Percentiles rank a stretch among this genome's conserved stretches.
These are phyloP conservation scores for Adelges cooleyi DNA, from an alignment of 1,140 invertebrate genomes.

Conservation along the genomic window DNA sequence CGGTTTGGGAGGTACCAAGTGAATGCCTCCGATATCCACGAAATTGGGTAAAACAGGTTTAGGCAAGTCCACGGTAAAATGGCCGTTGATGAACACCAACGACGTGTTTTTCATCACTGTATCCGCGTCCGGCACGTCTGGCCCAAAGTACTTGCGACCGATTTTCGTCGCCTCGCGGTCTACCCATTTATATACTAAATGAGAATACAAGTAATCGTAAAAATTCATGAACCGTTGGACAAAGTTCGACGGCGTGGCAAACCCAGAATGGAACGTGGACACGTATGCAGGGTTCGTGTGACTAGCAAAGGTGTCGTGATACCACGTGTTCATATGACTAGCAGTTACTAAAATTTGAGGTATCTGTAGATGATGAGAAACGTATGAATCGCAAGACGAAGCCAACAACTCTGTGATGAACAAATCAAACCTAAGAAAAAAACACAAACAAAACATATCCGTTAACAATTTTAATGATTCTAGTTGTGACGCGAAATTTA, in stretches of 20 bases:
- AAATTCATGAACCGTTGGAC: slow-evolving; percentile 29
- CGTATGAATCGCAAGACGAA: slow-evolving; percentile 30
- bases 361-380: slow-evolving; percentile 34
- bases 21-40: slow-evolving; percentile 56
- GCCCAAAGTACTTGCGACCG: slow-evolving; percentile 30
- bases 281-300: slow-evolving; percentile 31
- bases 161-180: slow-evolving; percentile 1
- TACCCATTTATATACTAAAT: not conserved
- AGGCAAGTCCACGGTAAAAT: slow-evolving; percentile 47
- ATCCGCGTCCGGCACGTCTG: slow-evolving; percentile 39
- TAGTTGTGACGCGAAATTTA: too few species aligned
- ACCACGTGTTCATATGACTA: slow-evolving; percentile 48
- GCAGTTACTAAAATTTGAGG: slow-evolving; percentile 48
- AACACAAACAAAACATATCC: too few species aligned
- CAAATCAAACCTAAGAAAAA: slow-evolving; percentile 28
- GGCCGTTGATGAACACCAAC: slow-evolving; percentile 50
- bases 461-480: too few species aligned
- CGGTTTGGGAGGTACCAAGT: slow-evolving; percentile 45
- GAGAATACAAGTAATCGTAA: slow-evolving; percentile 10
- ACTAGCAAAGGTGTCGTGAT: slow-evolving; percentile 38
- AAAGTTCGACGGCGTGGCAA: slow-evolving; percentile 24
- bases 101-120: slow-evolving; percentile 46
- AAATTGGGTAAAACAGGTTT: slow-evolving; percentile 47
- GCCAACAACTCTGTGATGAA: slow-evolving; percentile 31
- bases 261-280: slow-evolving; percentile 18